phyloP scores from a whole-genome alignment of 2,797 vertebrate genomes.

The Schizopygopsis pylzovi region DNA sequence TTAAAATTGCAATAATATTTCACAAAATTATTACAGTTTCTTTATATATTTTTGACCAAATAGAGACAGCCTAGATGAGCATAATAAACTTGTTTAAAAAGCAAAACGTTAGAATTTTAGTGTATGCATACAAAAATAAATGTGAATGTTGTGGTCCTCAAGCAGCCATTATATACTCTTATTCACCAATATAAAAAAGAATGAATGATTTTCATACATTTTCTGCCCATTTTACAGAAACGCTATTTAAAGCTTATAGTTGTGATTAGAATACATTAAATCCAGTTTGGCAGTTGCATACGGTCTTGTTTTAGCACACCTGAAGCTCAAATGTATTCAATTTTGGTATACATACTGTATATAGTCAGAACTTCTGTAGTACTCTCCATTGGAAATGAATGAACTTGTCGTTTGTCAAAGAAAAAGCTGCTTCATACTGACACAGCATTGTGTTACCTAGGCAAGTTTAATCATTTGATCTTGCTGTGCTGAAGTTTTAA shows the following conservation, averaged over 20 bases:
- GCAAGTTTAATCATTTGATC: conserved; percentile 10
- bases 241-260: not conserved
- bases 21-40: too few relatives aligned
- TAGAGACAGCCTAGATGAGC: not conserved
- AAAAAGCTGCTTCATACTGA: not conserved
- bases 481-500: conserved; percentile 16
- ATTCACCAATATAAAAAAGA: not conserved
- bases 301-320: not conserved
- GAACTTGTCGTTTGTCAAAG: not conserved
- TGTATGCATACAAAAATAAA: not conserved
- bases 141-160: not conserved
- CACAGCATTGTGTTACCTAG: conserved; percentile 14
- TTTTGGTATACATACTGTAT: not conserved
- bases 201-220: not conserved
- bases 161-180: not conserved
- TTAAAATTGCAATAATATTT: too few relatives aligned
- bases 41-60: not conserved
- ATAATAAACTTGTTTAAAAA: not conserved
- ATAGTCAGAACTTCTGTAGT: not conserved
- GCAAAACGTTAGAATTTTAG: not conserved
- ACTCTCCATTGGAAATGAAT: not conserved
- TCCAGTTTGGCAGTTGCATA: not conserved
- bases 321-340: not conserved
- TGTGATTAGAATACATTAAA: not conserved
- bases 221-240: not conserved